Evolutionary conservation across 2,888 invertebrate species (phyloP), one percentile per base, ranked within the genome.

Genomic region (Augiades crinisus): DNA sequence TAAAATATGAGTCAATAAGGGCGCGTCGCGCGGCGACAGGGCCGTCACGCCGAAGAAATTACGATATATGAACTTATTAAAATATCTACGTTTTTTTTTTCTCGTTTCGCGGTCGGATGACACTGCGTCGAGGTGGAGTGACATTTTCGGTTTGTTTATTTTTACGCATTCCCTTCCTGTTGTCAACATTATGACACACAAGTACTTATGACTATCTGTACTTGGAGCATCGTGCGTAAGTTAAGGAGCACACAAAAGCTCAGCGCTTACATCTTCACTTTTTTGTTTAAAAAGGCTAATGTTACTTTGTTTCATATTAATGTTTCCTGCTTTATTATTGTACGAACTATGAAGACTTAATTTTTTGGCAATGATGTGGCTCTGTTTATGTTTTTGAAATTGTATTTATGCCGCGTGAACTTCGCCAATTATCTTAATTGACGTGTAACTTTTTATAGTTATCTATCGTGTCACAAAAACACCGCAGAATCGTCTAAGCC

Each of bases 1-100:
- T 87, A 87, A 88, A 75, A 86, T 87, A 88, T 85, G 86, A 84
- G 75, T 78, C 85, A 85, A 86, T 86, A 84, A 81, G 80, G 75
- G 70, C 67, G 70, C 71, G 75, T 63, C 72, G 68, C 55, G 64
- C 75, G 84, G 59, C 69, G 87, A 84, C 86, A 85, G 83, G 71
- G 75, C 75, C 76, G 87, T 88, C 87, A 87, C 81, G 78, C 72
- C 54, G 68, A 63, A 75, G 76, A 75, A 76, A 77, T 78, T 72
- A 79, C 78, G 73, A 84, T 81, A 75, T 81, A 84, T 79, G 83
- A 83, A 86, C 79, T 87, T 86, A 88, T 87, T 88, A 86, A 86
- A 87, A 85, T 85, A 75, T 81, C 82, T 70, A 54, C 59, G 56
- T 59, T 5, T 63, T 63, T 59, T 78, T 80, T 83, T 81, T 81